Conservation (phyloP, 2,113 vertebrate genomes). For the Sander lucioperca region DNA sequence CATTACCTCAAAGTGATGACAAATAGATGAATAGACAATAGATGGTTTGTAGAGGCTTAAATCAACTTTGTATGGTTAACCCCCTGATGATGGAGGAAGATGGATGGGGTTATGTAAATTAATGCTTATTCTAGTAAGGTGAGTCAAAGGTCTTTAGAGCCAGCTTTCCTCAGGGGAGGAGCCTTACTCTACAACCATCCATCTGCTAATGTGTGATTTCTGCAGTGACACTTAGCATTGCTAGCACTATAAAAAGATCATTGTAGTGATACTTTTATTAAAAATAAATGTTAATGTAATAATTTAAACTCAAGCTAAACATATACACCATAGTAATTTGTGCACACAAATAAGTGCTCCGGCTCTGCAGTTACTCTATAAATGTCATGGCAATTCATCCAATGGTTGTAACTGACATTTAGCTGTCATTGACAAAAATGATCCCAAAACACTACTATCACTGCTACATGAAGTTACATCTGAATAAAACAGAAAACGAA, state of each 20-base stretch:
- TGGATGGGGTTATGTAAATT: conserved; percentile 51
- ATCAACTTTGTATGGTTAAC: conserved; percentile 44
- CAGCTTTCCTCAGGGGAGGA: conserved; percentile 12
- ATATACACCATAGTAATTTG: background rate
- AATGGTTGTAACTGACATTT: too few relatives aligned
- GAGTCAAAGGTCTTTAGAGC: conserved; percentile 31
- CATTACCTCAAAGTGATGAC: conserved; percentile 46
- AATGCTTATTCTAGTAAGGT: conserved; percentile 14
- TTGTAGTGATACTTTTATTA: background rate
- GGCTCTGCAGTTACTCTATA: background rate
- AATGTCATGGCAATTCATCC: too few relatives aligned
- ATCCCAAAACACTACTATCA: too few relatives aligned
- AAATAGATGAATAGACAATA: too few relatives aligned
- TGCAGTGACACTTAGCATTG: background rate
- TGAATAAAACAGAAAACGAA: too few relatives aligned
- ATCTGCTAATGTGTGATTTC: conserved; percentile 12
- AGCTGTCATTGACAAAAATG: too few relatives aligned
- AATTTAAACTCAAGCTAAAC: background rate
- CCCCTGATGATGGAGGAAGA: conserved; percentile 33
- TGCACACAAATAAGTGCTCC: background rate
- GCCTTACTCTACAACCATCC: background rate
- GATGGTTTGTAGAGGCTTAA: conserved; percentile 27
- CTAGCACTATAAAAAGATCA: background rate
- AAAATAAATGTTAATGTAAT: background rate
- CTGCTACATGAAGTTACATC: too few relatives aligned